Evolutionary conservation across 35 echinoderm and acorn worm species (phyloP).

Genomic region (Heliocidaris erythrogramma): DNA sequence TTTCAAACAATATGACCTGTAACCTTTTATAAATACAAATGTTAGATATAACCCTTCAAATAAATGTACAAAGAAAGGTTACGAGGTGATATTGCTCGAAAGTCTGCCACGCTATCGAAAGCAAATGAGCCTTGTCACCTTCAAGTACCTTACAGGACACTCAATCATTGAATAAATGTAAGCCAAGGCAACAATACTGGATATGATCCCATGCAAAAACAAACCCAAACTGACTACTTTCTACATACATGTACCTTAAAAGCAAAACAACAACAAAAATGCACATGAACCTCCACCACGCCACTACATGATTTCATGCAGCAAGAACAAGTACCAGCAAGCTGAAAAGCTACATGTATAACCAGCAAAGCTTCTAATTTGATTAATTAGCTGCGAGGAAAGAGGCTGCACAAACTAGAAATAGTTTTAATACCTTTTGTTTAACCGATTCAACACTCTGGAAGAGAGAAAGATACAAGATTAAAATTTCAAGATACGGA

Average conservation of each 20-base stretch:
- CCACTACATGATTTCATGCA: neutral
- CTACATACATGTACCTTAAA: neutral
- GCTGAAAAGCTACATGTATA: neutral
- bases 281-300: neutral
- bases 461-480: conserved; percentile 14
- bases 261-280: neutral
- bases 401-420: neutral
- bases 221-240: neutral
- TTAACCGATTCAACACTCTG: conserved; percentile 28
- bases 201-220: neutral
- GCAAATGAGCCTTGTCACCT: no score
- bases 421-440: conserved; percentile 50
- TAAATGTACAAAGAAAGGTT: neutral
- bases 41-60: neutral
- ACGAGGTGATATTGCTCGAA: neutral
- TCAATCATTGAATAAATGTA: neutral
- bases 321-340: neutral
- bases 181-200: neutral
- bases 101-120: neutral
- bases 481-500: neutral
- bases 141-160: no score
- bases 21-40: neutral
- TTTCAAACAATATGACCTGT: neutral
- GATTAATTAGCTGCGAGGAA: neutral
- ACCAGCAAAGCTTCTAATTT: neutral